Percentiles rank a stretch among this genome's conserved stretches.
Conservation (phyloP, 1,140 invertebrate genomes). For the Papilio polytes region DNA sequence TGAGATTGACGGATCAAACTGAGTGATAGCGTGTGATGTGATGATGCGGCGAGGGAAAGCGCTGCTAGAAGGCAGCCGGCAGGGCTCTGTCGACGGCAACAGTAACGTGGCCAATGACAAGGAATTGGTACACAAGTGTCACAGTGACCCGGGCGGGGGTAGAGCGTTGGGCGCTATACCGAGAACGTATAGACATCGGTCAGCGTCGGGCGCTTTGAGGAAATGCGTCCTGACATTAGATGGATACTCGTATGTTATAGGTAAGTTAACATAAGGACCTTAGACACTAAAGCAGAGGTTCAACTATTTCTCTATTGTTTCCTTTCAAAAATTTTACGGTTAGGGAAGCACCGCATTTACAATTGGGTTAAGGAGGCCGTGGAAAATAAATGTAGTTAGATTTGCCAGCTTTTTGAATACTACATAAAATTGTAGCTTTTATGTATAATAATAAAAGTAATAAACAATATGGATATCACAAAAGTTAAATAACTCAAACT, state of each 20-base stretch:
- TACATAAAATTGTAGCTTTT: too few relatives aligned
- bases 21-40: constrained; percentile 75
- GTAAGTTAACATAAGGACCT: constrained; percentile 83
- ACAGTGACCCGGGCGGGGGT: constrained; percentile 84
- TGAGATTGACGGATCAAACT: constrained; percentile 43
- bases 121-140: constrained; percentile 87
- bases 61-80: constrained; percentile 76
- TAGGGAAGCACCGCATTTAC: too few relatives aligned
- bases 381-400: too few relatives aligned
- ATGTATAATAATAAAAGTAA: background rate
- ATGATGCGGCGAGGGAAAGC: constrained; percentile 78
- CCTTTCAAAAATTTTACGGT: too few relatives aligned
- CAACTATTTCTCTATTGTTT: too few relatives aligned
- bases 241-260: constrained; percentile 92
- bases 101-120: constrained; percentile 80
- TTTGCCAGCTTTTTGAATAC: too few relatives aligned
- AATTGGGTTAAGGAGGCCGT: too few relatives aligned
- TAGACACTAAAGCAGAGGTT: background rate
- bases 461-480: background rate
- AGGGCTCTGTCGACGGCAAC: constrained; percentile 82
- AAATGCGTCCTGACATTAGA: constrained; percentile 91
- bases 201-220: constrained; percentile 83
- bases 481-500: background rate
- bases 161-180: constrained; percentile 68
- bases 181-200: constrained; percentile 70